phyloP scores from a whole-genome alignment of 2,797 vertebrate species.

The Knipowitschia caucasica region DNA sequence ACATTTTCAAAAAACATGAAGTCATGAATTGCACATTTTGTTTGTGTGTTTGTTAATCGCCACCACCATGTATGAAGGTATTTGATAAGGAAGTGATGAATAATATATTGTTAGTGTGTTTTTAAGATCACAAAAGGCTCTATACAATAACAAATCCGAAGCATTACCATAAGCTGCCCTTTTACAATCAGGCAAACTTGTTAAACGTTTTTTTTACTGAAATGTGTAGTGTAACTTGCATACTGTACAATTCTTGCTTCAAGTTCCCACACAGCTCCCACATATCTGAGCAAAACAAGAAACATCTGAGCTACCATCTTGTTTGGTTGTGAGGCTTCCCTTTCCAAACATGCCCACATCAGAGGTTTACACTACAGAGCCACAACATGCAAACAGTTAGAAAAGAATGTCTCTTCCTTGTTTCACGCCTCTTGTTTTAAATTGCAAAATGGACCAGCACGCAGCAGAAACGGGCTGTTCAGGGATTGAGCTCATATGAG shows the following conservation, averaged over 20 bases:
- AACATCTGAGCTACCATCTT: background rate
- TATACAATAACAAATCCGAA: too few species aligned
- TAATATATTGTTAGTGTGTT: too few species aligned
- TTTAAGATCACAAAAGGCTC: too few species aligned
- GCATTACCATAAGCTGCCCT: too few species aligned
- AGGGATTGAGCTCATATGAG: slow-evolving; percentile 17
- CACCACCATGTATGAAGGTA: too few species aligned
- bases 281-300: background rate
- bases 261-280: background rate
- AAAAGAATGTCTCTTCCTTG: slow-evolving; percentile 19
- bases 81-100: too few species aligned
- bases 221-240: too few species aligned
- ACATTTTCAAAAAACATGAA: too few species aligned
- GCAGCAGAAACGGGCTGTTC: background rate
- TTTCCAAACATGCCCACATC: background rate
- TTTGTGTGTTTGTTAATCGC: too few species aligned
- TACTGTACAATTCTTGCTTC: background rate
- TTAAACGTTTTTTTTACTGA: too few species aligned
- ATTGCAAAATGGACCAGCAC: slow-evolving; percentile 7
- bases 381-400: background rate
- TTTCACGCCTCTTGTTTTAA: background rate
- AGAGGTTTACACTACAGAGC: slow-evolving; percentile 8
- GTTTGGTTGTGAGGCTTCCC: background rate
- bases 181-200: too few species aligned
- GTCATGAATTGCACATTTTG: too few species aligned